These are phyloP conservation scores for Melanotus villosus DNA, from an alignment of 2,888 invertebrate species.

Conservation along the genomic window DNA sequence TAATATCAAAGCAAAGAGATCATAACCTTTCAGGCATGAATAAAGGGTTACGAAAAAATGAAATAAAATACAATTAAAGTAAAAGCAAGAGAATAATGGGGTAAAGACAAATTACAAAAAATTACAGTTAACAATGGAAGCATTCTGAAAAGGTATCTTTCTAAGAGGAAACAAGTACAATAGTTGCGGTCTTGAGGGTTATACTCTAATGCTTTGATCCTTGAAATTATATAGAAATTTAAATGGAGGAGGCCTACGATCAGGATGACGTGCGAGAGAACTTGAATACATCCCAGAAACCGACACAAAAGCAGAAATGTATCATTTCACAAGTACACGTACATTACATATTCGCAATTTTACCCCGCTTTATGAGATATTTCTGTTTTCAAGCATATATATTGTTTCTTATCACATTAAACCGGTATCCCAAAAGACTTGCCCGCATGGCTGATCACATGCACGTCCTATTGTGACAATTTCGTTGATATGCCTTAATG, in stretches of 20 bases:
- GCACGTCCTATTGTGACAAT: slow-evolving; percentile 8
- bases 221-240: slow-evolving; percentile 15
- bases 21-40: too few species aligned
- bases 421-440: slow-evolving; percentile 21
- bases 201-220: slow-evolving; percentile 15
- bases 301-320: slow-evolving; percentile 25
- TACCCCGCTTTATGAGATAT: slow-evolving; percentile 23
- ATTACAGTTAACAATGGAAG: too few species aligned
- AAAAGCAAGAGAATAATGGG: too few species aligned
- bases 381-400: slow-evolving; percentile 22
- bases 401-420: slow-evolving; percentile 25
- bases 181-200: slow-evolving; percentile 6
- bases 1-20: too few species aligned
- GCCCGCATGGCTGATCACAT: slow-evolving; percentile 21
- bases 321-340: slow-evolving; percentile 25
- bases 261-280: slow-evolving; percentile 13
- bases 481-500: slow-evolving; percentile 21
- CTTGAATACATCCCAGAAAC: slow-evolving; percentile 15
- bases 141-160: neutral
- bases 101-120: too few species aligned
- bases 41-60: too few species aligned
- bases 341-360: slow-evolving; percentile 29
- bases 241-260: slow-evolving; percentile 15
- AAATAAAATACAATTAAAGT: too few species aligned
- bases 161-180: slow-evolving; percentile 10